These are phyloP conservation scores for Mellilla xanthometata DNA, from an alignment of 2,888 invertebrate genomes.

Conservation along the genomic window DNA sequence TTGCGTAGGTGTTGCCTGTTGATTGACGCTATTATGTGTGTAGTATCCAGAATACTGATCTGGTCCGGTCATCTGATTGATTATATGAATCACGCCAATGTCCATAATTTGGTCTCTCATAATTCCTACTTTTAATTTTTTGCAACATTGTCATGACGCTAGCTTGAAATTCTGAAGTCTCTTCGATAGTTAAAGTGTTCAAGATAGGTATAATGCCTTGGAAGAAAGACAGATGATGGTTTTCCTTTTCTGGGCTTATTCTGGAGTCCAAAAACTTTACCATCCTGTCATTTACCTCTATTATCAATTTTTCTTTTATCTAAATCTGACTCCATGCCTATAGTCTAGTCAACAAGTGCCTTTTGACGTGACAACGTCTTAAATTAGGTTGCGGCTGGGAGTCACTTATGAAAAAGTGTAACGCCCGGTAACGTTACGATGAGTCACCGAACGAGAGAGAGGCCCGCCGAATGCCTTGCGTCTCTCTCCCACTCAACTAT, in stretches of 20 bases:
- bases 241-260: slow-evolving; percentile 28
- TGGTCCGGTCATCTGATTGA: slow-evolving; percentile 35
- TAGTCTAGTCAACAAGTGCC: too few species aligned
- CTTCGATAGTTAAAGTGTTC: slow-evolving; percentile 20
- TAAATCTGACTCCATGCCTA: slow-evolving; percentile 33
- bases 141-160: slow-evolving; percentile 32
- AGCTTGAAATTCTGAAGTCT: slow-evolving; percentile 33
- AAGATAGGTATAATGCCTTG: slow-evolving; percentile 28
- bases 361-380: too few species aligned
- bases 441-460: too few species aligned
- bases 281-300: slow-evolving; percentile 26
- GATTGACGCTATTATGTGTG: slow-evolving; percentile 30
- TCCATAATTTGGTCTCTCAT: slow-evolving; percentile 38
- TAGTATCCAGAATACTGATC: slow-evolving; percentile 37
- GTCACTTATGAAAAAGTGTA: too few species aligned
- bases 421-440: too few species aligned
- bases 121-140: slow-evolving; percentile 39
- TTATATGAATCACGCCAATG: slow-evolving; percentile 35
- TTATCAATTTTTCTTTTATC: slow-evolving; percentile 31
- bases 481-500: too few species aligned
- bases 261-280: slow-evolving; percentile 25
- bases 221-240: slow-evolving; percentile 28
- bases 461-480: too few species aligned
- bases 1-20: slow-evolving; percentile 38
- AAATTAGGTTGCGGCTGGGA: too few species aligned